These are phyloP conservation scores for Apodemia duryi DNA, from an alignment of 2,888 invertebrate genomes.

Conservation along the genomic window DNA sequence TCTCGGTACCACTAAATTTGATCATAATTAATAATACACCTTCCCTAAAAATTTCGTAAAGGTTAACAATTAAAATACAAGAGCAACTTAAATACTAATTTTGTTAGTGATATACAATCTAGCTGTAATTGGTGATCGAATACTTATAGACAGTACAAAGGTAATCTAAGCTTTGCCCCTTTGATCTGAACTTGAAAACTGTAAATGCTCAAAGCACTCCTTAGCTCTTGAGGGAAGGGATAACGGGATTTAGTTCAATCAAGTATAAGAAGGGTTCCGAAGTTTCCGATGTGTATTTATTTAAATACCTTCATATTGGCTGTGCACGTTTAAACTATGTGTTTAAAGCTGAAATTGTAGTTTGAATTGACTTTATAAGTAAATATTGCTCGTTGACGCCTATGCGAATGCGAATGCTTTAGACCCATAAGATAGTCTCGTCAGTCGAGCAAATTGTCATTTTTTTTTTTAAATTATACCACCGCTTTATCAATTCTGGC, in stretches of 20 bases:
- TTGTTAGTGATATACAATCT: neutral
- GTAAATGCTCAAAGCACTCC: conserved; percentile 36
- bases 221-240: conserved; percentile 36
- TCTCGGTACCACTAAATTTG: no score
- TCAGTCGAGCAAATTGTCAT: no score
- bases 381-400: neutral
- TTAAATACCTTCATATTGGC: conserved; percentile 29
- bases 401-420: no score
- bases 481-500: no score
- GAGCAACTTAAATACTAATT: neutral
- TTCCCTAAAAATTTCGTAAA: no score
- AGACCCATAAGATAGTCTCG: no score
- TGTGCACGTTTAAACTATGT: conserved; percentile 13
- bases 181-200: conserved; percentile 33
- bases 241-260: conserved; percentile 40
- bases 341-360: neutral
- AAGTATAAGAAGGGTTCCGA: conserved; percentile 36
- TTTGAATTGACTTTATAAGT: neutral
- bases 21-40: no score
- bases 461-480: no score
- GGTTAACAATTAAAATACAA: neutral
- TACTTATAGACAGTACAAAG: neutral
- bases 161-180: conserved; percentile 17
- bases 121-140: neutral
- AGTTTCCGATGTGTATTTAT: conserved; percentile 37